Conservation (phyloP, 2,797 vertebrate species). For the Liparis tanakae region DNA sequence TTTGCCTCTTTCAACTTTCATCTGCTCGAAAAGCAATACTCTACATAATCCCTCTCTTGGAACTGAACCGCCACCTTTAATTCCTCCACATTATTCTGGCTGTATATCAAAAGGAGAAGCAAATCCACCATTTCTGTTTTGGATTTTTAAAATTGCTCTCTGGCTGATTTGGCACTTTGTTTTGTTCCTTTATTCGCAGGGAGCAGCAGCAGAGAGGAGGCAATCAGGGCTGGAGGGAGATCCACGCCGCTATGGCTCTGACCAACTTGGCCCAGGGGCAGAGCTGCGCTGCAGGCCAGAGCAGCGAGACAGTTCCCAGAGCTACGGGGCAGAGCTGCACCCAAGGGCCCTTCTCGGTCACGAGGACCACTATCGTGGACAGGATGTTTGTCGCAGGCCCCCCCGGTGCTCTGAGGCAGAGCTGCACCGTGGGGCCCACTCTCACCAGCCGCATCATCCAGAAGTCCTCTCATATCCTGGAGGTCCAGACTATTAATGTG, state of each 20-base stretch:
- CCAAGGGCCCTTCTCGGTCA: constrained; percentile 45
- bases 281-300: constrained; percentile 68
- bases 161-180: neutral
- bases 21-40: constrained; percentile 34
- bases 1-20: constrained; percentile 49
- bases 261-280: constrained; percentile 90
- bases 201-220: constrained; percentile 84
- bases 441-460: constrained; percentile 95
- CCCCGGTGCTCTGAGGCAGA: constrained; percentile 44
- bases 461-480: constrained; percentile 96
- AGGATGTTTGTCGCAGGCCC: constrained; percentile 37
- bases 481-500: constrained; percentile 94
- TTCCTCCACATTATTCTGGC: constrained; percentile 27
- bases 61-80: constrained; percentile 23
- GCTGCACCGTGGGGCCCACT: constrained; percentile 55
- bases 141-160: constrained; percentile 1
- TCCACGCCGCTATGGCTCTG: constrained; percentile 94
- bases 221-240: constrained; percentile 92
- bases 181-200: constrained; percentile 67
- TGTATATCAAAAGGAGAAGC: constrained; percentile 11
- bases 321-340: constrained; percentile 39
- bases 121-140: constrained; percentile 18
- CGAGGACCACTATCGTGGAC: constrained; percentile 48
- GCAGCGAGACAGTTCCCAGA: constrained; percentile 2
- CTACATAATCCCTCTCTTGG: constrained; percentile 26